Evolutionary conservation across 2,797 vertebrate genomes (phyloP).

Genomic region (Threskiornis aethiopicus): DNA sequence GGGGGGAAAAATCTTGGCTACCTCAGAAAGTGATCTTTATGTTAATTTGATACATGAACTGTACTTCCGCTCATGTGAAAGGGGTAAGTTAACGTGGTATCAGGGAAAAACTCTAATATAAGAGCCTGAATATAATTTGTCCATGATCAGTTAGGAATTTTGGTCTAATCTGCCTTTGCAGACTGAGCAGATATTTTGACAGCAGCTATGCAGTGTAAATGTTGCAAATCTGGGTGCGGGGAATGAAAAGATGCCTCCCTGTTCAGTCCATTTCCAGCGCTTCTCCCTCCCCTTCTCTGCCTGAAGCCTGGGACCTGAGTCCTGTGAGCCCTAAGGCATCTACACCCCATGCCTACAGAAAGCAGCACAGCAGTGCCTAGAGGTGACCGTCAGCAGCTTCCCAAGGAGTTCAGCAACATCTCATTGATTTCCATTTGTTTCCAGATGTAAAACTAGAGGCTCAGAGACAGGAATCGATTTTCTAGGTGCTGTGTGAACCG

Average conservation of each 20-base stretch:
- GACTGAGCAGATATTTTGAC: not conserved
- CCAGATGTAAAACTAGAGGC: not conserved
- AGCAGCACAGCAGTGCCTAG: not conserved
- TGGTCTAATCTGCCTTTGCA: not conserved
- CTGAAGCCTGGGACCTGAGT: not conserved
- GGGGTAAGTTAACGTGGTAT: not conserved
- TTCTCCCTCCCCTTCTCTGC: not conserved
- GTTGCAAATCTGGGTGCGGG: not conserved
- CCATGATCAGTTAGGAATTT: not conserved
- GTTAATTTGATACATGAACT: not conserved
- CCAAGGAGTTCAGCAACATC: not conserved
- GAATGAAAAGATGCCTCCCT: not conserved
- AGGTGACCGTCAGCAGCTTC: not conserved
- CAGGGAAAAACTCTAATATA: not conserved
- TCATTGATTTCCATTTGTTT: not conserved
- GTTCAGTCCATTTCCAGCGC: not conserved
- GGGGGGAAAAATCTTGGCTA: not conserved
- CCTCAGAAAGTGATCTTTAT: not conserved
- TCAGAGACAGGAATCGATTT: not conserved
- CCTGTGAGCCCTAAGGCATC: not conserved
- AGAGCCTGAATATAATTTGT: not conserved
- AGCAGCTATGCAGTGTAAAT: not conserved
- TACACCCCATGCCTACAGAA: fast-evolving
- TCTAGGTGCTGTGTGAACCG: not conserved
- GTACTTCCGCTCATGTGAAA: not conserved